Conservation (phyloP, 2,113 vertebrate genomes). For the Syngnathus scovelli region DNA sequence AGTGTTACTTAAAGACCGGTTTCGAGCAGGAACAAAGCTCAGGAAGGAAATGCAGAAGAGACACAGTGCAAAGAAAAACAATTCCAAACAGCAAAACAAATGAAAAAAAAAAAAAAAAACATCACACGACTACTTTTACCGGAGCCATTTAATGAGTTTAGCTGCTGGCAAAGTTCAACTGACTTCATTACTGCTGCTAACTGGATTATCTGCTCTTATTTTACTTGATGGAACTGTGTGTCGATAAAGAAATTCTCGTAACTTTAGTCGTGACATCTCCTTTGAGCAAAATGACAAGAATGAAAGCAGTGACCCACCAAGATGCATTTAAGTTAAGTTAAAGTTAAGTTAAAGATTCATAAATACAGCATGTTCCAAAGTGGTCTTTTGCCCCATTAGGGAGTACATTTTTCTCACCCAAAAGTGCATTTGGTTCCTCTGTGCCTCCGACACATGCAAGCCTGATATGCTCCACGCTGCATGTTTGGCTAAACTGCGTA, state of each 20-base stretch:
- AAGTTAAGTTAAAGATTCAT: neutral
- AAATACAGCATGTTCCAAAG: slow-evolving; percentile 12
- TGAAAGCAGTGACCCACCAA: neutral
- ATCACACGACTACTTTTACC: slow-evolving; percentile 10
- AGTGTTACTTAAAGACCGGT: slow-evolving; percentile 46
- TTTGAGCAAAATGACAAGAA: neutral
- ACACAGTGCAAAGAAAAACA: slow-evolving; percentile 43
- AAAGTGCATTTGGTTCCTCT: slow-evolving; percentile 36
- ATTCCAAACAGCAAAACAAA: slow-evolving; percentile 29
- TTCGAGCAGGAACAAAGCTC: slow-evolving; percentile 58
- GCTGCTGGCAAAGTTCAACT: slow-evolving; percentile 17
- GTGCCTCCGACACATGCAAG: slow-evolving; percentile 29
- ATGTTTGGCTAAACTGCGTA: slow-evolving; percentile 75
- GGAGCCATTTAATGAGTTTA: slow-evolving; percentile 21
- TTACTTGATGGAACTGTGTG: neutral
- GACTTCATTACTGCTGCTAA: neutral
- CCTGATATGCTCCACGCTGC: slow-evolving; percentile 36
- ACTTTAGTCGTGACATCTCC: neutral
- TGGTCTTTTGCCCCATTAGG: neutral
- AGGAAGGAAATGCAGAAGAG: slow-evolving; percentile 61
- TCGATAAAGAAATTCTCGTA: neutral
- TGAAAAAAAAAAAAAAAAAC: slow-evolving; percentile 33
- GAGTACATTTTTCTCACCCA: slow-evolving; percentile 12
- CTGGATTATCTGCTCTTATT: neutral
- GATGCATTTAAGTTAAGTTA: neutral